Conservation (phyloP, 2,797 vertebrate genomes). For the Hydrocynus forskahlii region DNA sequence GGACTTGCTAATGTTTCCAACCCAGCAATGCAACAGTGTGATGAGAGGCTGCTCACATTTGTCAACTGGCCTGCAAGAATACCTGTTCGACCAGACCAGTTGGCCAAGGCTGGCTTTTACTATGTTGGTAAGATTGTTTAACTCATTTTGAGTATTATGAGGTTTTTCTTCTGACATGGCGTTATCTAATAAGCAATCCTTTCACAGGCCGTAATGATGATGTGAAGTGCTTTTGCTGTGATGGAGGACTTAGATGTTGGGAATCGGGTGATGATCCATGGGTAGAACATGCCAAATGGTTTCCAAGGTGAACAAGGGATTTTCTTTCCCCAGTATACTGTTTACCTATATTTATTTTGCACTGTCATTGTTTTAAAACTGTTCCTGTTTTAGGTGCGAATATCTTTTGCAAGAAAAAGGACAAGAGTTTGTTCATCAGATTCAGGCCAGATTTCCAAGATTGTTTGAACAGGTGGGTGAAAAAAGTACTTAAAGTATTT, state of each 20-base stretch:
- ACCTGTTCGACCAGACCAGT: conserved; percentile 90
- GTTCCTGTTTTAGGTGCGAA: conserved; percentile 82
- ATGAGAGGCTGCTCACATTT: conserved; percentile 90
- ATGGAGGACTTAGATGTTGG: conserved; percentile 97
- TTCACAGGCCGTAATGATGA: conserved; percentile 91
- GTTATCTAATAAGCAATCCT: neutral
- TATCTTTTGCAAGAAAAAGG: conserved; percentile 94
- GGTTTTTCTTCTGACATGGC: neutral
- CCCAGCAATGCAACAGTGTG: conserved; percentile 89
- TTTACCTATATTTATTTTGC: neutral
- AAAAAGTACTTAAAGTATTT: neutral
- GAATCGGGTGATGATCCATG: conserved; percentile 97
- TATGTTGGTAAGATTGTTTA: conserved; percentile 85
- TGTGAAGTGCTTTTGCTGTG: conserved; percentile 98
- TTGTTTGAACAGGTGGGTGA: conserved; percentile 92
- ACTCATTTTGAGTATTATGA: neutral
- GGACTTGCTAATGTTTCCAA: conserved; percentile 87
- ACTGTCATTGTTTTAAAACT: neutral
- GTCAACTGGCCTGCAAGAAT: conserved; percentile 91
- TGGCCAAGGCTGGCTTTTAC: conserved; percentile 96
- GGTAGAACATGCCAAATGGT: conserved; percentile 99
- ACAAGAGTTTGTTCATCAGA: conserved; percentile 90
- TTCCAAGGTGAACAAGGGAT: conserved; percentile 86
- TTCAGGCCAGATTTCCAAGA: conserved; percentile 94
- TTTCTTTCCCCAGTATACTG: neutral